Base-by-base conservation (phyloP, 2,888 invertebrate species). In the Drosophila kokeensis region DNA sequence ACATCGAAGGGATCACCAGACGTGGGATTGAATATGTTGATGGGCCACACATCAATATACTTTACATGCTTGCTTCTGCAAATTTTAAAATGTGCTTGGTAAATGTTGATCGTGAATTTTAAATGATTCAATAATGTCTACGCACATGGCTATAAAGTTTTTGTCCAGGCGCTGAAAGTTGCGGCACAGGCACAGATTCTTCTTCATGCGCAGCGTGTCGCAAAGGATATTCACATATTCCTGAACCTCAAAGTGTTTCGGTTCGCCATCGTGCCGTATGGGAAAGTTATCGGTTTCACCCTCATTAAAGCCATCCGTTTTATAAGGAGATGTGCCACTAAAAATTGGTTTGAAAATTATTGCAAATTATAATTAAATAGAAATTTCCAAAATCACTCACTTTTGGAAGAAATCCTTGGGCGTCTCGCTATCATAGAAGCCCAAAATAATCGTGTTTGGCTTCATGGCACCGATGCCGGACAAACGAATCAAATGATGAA, bases 391-490 rank as follows among this genome's bases (percentile, higher is more conserved):
- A 10, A 10, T 18, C 29, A 92, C 94, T 93, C 81, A 96, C 96
- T 94, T 95, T 73, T 95, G 94, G 74, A 98, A 96, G 93, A 97
- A 97, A 92, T 99, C 98, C 45, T 94, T 94, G 0, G 97, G 96
- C 0, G 94, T 90, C 34, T 96, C 95, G 30, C 95, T 94, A 91
- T 99, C 99, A 79, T 98, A 95, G 94, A 99, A 99, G 24, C 99
- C 99, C 53, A 99, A 94, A 40, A 99, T 95, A 69, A 99, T 97
- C 0, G 99, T 99, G 92, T 99, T 99, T 0, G 99, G 99, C 92
- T 99, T 99, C 99, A 99, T 99, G 18, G 99, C 99, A 1, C 99
- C 99, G 91, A 99, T 96, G 4, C 99, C 99, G 0, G 98, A 96
- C 70, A 99, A 94, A 36, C 99, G 94, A 57, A 98, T 96, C 76